Evolutionary conservation across 2,888 invertebrate species (phyloP), one percentile per base, ranked within the genome.

Genomic region (Drosophila stalkeri): DNA sequence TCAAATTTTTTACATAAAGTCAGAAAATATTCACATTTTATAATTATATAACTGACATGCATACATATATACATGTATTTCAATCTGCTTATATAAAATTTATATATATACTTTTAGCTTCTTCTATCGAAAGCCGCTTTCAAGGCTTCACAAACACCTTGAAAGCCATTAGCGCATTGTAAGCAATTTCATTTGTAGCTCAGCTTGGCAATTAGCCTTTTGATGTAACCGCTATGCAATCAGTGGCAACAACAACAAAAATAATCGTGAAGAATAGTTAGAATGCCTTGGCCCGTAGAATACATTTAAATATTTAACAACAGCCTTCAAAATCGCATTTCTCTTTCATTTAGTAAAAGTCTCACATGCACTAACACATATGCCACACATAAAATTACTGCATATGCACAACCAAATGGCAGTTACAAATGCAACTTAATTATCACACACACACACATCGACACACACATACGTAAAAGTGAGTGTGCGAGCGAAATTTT

Each of bases 301-400:
- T 78, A 76, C 81, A 85, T 82, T 85, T 87, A 85, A 85, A 85
- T 87, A 87, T 86, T 88, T 86, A 86, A 78, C 82, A 82, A 72
- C 77, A 86, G 85, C 86, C 89, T 86, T 89, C 86, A 80, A 82
- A 89, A 89, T 89, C 80, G 80, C 80, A 81, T 86, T 88, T 86
- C 86, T 73, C 83, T 83, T 82, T 77, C 72, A 80, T 83, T 83
- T 77, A 64, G 64, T 77, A 60, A 75, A 69, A 20, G 35, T 20
- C 51, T 57, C 64, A 51, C 64, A 66, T 44, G 63, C 55, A 71
- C 47, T 44, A 44, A 51, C 69, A 71, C 51, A 69, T 49, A 65
- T 35, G 3, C 31, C 31, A 35, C 27, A 57, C 47, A 55, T 16
- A 44, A 75, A 74, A 81, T 78, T 72, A 74, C 63, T 60, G 59